Percentiles rank a stretch among this genome's conserved stretches.
Evolutionary conservation across 2,888 invertebrate genomes (phyloP).

Genomic region (Flabesymbios commensalis): DNA sequence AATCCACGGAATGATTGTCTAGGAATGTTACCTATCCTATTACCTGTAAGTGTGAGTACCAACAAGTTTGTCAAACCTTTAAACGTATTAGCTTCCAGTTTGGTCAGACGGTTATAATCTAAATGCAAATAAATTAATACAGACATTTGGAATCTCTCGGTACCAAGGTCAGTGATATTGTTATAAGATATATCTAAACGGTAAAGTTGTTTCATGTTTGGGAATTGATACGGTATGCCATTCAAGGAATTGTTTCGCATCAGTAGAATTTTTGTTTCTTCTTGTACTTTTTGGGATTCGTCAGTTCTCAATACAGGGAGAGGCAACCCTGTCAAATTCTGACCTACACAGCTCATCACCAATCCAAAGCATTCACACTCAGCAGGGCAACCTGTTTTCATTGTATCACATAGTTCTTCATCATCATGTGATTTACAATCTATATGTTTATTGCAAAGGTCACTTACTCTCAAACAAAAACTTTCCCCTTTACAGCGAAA

Average conservation of each 20-base stretch:
- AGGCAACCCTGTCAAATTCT: background rate
- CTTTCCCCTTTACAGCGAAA: conserved; percentile 12
- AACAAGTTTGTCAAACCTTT: background rate
- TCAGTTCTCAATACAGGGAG: too few relatives aligned
- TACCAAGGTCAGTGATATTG: background rate
- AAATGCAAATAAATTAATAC: background rate
- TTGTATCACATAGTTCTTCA: conserved; percentile 4
- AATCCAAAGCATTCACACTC: conserved; percentile 3
- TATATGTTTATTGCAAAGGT: too few relatives aligned
- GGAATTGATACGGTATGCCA: background rate
- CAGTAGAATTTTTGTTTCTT: background rate
- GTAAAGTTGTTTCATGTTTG: background rate
- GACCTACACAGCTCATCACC: background rate
- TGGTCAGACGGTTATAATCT: background rate
- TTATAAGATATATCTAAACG: conserved; percentile 1
- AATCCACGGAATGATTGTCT: background rate
- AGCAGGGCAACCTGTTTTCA: background rate
- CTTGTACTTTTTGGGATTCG: background rate
- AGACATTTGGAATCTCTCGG: background rate
- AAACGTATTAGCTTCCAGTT: background rate
- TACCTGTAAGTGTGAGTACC: background rate
- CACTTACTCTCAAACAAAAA: too few relatives aligned
- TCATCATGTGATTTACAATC: too few relatives aligned
- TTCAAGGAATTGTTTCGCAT: background rate
- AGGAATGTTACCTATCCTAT: background rate